Conservation (phyloP, 2,113 vertebrate genomes). For the Galemys pyrenaicus region DNA sequence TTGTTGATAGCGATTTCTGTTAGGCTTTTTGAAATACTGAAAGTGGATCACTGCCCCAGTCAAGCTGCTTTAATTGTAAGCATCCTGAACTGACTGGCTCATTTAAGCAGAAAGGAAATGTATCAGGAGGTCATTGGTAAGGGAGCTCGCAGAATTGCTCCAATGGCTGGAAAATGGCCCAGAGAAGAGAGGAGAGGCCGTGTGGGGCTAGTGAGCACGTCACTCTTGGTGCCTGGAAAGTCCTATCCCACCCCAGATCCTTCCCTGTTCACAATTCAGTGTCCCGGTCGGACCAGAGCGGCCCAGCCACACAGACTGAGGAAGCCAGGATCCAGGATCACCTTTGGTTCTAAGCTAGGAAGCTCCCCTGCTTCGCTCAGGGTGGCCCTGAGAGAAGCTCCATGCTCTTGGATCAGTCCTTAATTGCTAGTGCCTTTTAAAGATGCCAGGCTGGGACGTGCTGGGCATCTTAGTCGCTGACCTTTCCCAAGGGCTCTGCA, state of each 20-base stretch:
- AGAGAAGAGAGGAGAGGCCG: not conserved
- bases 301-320: not conserved
- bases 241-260: not conserved
- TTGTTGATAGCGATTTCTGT: not conserved
- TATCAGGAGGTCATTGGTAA: not conserved
- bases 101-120: conserved; percentile 9
- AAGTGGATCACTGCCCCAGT: not conserved
- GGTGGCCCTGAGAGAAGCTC: not conserved
- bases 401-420: not conserved
- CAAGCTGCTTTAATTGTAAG: not conserved
- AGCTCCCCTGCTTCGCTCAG: not conserved
- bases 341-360: not conserved
- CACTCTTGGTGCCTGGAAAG: not conserved
- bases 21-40: not conserved
- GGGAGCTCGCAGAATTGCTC: not conserved
- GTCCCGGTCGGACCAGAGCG: too few species aligned
- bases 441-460: not conserved
- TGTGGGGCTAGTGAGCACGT: not conserved
- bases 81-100: not conserved
- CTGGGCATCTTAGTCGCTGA: not conserved
- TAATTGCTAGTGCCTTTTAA: not conserved
- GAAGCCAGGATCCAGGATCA: not conserved
- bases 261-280: not conserved
- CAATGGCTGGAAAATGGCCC: not conserved
- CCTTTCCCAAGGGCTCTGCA: not conserved